Conservation (phyloP, 2,797 vertebrate genomes). For the Erethizon dorsatum region DNA sequence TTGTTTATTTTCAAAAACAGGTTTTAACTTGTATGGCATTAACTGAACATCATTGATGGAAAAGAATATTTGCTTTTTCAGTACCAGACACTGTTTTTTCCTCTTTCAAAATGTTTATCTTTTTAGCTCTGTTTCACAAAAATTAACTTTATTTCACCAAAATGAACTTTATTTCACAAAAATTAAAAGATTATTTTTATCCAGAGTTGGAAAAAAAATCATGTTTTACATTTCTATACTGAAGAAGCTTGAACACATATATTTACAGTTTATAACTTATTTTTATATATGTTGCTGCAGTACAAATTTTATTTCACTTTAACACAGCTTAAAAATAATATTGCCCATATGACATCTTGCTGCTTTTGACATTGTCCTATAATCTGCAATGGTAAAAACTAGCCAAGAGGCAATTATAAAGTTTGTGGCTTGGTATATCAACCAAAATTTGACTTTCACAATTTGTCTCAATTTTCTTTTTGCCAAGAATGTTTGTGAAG, state of each 20-base stretch:
- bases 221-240: slow-evolving; percentile 60
- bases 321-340: slow-evolving; percentile 56
- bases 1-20: slow-evolving; percentile 60
- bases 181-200: slow-evolving; percentile 55
- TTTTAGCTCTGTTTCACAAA: slow-evolving; percentile 63
- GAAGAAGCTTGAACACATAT: slow-evolving; percentile 45
- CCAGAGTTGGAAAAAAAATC: slow-evolving; percentile 41
- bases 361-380: slow-evolving; percentile 51
- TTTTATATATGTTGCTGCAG: slow-evolving; percentile 63
- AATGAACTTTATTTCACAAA: neutral
- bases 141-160: slow-evolving; percentile 15
- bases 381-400: slow-evolving; percentile 3
- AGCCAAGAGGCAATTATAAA: neutral
- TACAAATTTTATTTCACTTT: slow-evolving; percentile 63
- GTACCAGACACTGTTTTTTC: neutral
- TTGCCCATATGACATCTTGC: neutral
- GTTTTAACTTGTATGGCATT: slow-evolving; percentile 49
- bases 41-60: neutral
- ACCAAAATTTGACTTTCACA: slow-evolving; percentile 53
- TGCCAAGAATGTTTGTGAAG: slow-evolving; percentile 19
- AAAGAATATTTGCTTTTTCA: slow-evolving; percentile 51
- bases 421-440: neutral
- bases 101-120: slow-evolving; percentile 40
- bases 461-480: slow-evolving; percentile 50
- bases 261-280: slow-evolving; percentile 68